A percentile compares a stretch with the other conserved stretches of the same genome.
Evolutionary conservation across 1,140 invertebrate genomes (phyloP).

Genomic region (Pseudomyrmex concolor): DNA sequence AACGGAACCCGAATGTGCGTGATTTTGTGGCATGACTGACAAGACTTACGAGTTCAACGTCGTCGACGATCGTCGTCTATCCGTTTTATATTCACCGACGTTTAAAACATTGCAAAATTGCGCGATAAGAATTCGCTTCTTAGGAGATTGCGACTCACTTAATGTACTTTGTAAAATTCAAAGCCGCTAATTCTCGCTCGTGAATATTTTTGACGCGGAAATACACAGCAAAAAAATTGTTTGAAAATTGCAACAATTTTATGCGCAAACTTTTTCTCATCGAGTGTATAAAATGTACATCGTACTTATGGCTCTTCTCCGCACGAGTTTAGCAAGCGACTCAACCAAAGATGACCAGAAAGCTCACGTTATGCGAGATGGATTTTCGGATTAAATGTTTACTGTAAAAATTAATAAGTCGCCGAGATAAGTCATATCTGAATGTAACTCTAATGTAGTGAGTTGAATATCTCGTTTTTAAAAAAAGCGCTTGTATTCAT

Average conservation of each 20-base stretch:
- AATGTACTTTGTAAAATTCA: constrained; percentile 24
- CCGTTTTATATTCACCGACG: constrained; percentile 37
- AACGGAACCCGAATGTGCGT: background rate
- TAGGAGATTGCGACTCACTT: constrained; percentile 25
- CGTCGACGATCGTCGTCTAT: background rate
- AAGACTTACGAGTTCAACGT: constrained; percentile 47
- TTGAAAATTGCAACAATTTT: constrained; percentile 31
- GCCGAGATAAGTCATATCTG: constrained; percentile 4
- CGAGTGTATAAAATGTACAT: constrained; percentile 6
- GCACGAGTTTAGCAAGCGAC: constrained; percentile 21
- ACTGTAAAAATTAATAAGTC: constrained; percentile 49
- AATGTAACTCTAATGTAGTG: constrained; percentile 27
- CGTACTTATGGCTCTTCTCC: constrained; percentile 2
- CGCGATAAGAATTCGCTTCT: constrained; percentile 30
- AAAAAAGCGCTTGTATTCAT: background rate
- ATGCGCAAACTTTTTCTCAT: background rate
- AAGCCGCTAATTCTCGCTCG: constrained; percentile 24
- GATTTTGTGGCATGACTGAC: constrained; percentile 6
- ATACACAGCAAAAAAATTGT: background rate
- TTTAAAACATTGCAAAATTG: constrained; percentile 4
- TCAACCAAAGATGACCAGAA: background rate
- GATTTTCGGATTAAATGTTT: constrained; percentile 26
- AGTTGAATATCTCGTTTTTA: background rate
- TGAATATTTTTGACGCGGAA: constrained; percentile 4
- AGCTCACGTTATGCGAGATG: background rate